Conservation (phyloP, 2,113 vertebrate genomes). For the Ciconia maguari region DNA sequence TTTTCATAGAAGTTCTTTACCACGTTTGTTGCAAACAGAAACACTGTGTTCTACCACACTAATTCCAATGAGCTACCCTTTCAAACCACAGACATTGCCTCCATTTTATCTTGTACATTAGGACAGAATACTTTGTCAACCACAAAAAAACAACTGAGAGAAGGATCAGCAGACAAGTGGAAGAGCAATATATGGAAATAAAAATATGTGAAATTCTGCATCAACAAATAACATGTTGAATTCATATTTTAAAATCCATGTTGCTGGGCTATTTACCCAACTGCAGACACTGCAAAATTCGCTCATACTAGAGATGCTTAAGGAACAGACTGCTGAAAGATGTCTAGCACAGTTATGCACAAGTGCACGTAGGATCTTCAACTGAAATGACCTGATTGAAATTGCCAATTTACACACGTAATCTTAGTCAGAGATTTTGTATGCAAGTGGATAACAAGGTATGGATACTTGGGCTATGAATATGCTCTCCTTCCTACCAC, state of each 20-base stretch:
- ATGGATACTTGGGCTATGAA: conserved; percentile 1
- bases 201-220: not conserved
- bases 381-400: not conserved
- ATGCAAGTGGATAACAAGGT: not conserved
- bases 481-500: not conserved
- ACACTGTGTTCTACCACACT: not conserved
- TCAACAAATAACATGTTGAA: not conserved
- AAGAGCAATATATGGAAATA: not conserved
- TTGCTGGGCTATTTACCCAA: not conserved
- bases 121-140: not conserved
- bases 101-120: not conserved
- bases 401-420: not conserved
- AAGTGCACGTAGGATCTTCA: not conserved
- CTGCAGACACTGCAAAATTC: not conserved
- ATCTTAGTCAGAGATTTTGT: conserved; percentile 9
- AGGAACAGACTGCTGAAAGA: not conserved
- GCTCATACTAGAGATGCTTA: not conserved
- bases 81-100: not conserved
- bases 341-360: not conserved
- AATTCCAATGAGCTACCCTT: not conserved
- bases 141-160: not conserved
- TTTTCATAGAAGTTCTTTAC: not conserved
- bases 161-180: not conserved
- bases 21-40: not conserved
- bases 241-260: not conserved